phyloP scores from a whole-genome alignment of 2,113 vertebrate genomes.

The Pituophis catenifer region DNA sequence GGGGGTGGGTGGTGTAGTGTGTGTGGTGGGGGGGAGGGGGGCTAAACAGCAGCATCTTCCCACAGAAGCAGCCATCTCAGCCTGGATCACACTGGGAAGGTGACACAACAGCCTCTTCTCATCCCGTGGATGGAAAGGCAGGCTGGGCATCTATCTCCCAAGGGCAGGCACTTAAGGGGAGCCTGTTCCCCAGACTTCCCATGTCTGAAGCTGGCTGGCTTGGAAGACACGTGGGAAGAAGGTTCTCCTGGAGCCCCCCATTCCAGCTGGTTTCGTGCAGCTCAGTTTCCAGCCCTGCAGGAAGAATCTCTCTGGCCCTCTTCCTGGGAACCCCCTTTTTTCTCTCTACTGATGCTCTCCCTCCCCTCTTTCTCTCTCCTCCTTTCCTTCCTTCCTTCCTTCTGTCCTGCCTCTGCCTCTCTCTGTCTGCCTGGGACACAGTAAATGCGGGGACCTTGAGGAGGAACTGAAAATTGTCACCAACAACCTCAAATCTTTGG shows the following conservation, averaged over 20 bases:
- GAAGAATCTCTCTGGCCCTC: not conserved
- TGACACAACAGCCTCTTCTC: not conserved
- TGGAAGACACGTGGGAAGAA: not conserved
- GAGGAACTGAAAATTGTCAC: constrained; percentile 99
- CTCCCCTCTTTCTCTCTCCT: constrained; percentile 25
- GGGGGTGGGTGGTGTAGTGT: not conserved
- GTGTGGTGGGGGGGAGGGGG: no score
- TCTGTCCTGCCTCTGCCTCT: constrained; percentile 39
- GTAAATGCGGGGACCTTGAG: constrained; percentile 99
- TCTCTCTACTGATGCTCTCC: constrained; percentile 28
- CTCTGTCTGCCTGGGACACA: constrained; percentile 65
- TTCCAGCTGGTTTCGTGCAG: not conserved
- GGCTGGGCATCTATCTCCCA: not conserved
- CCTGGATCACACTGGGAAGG: not conserved
- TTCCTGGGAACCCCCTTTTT: not conserved
- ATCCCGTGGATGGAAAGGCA: not conserved
- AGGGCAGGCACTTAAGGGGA: not conserved
- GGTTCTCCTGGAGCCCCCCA: not conserved
- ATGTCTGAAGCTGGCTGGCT: not conserved
- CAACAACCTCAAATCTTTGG: constrained; percentile 99
- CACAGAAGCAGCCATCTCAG: not conserved
- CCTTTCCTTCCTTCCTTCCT: constrained; percentile 28
- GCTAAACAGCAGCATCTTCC: not conserved
- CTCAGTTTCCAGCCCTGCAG: not conserved
- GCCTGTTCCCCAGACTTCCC: not conserved